Evolutionary conservation across 2,113 vertebrate genomes (phyloP).

Genomic region (Hippocampus barbouri): DNA sequence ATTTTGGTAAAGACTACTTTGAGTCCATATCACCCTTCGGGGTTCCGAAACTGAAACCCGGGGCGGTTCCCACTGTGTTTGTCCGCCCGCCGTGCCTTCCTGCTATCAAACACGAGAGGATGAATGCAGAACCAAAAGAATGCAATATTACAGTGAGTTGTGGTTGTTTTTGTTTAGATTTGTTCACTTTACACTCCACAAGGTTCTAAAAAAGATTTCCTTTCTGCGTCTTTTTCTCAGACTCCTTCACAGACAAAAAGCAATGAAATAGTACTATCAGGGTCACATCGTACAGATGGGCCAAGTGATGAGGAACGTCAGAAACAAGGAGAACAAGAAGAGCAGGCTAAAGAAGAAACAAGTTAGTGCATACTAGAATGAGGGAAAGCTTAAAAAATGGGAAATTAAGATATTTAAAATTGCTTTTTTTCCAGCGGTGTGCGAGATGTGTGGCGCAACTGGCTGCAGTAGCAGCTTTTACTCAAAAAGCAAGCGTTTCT

Average conservation of each 20-base stretch:
- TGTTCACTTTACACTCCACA: background rate
- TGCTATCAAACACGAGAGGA: slow-evolving; percentile 46
- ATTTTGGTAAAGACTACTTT: slow-evolving; percentile 74
- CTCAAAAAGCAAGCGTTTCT: slow-evolving; percentile 94
- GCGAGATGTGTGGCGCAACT: slow-evolving; percentile 89
- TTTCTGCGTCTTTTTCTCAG: background rate
- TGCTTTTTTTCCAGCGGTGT: slow-evolving; percentile 72
- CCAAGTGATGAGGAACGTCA: slow-evolving; percentile 3
- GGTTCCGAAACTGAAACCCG: slow-evolving; percentile 53
- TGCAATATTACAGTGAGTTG: slow-evolving; percentile 39
- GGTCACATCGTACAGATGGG: slow-evolving; percentile 8
- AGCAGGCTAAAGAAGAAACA: background rate
- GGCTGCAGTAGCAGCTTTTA: slow-evolving; percentile 83
- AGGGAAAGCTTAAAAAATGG: background rate
- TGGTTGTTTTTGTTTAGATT: background rate
- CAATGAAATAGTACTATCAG: slow-evolving; percentile 1
- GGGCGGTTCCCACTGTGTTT: slow-evolving; percentile 72
- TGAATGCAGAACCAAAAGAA: slow-evolving; percentile 25
- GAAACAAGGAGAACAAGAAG: slow-evolving; percentile 35
- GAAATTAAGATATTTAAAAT: background rate
- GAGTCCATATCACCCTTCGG: slow-evolving; percentile 43
- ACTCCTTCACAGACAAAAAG: slow-evolving; percentile 14
- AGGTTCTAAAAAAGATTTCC: background rate
- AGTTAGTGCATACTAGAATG: background rate
- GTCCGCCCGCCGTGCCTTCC: slow-evolving; percentile 56